A percentile compares a stretch with the other conserved stretches of the same genome.
Conservation (phyloP, 2,797 vertebrate genomes). For the Neosilurus hyrtlii region DNA sequence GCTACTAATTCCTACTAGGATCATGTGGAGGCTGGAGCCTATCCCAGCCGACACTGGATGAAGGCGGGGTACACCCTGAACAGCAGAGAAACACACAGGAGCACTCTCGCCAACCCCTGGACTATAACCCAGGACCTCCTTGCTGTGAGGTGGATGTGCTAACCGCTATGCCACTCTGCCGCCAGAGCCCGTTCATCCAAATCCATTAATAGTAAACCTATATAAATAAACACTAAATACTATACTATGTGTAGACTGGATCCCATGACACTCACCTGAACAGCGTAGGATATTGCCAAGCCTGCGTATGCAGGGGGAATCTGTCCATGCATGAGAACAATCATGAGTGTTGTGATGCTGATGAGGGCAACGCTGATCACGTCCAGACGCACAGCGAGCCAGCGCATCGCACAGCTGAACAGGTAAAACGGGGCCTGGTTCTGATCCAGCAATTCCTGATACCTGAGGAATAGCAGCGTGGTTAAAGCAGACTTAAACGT, state of each 20-base stretch:
- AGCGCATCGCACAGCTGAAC: constrained; percentile 90
- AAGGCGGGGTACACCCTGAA: no score
- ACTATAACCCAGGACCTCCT: no score
- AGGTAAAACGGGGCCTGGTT: constrained; percentile 88
- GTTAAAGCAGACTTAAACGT: neutral
- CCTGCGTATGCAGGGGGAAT: constrained; percentile 87
- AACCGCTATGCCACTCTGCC: no score
- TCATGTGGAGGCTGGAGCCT: no score
- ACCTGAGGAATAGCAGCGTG: constrained; percentile 66
- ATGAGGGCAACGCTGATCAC: constrained; percentile 88
- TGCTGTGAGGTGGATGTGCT: no score
- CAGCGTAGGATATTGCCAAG: constrained; percentile 87
- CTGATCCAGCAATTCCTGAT: constrained; percentile 85
- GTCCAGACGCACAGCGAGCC: constrained; percentile 87
- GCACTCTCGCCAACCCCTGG: no score
- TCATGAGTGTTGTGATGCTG: constrained; percentile 86
- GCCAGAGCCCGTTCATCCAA: neutral
- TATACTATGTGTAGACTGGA: neutral
- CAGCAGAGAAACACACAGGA: no score
- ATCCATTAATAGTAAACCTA: neutral
- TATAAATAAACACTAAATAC: no score
- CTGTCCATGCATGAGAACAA: constrained; percentile 87
- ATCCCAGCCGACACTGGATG: no score
- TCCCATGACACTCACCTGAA: constrained; percentile 75
- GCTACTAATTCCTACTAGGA: no score